These are phyloP conservation scores for Dasyprocta punctata DNA, from an alignment of 2,113 vertebrate species.

Conservation along the genomic window DNA sequence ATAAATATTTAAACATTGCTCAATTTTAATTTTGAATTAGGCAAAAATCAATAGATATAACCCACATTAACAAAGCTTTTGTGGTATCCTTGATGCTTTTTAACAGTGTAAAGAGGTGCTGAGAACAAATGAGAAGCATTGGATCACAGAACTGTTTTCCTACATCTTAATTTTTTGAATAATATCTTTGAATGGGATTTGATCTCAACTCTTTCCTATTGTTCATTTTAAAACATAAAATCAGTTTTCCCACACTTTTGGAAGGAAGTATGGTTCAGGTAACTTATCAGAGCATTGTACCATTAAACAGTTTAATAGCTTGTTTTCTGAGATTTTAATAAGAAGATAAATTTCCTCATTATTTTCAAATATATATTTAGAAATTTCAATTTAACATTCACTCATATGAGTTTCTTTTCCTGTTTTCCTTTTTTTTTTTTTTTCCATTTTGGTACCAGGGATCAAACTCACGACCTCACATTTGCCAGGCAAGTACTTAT, in stretches of 20 bases:
- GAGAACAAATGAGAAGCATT: neutral
- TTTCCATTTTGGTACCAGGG: too few relatives aligned
- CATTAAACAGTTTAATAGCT: neutral
- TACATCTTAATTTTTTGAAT: neutral
- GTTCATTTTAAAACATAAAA: neutral
- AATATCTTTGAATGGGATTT: neutral
- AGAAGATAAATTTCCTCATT: neutral
- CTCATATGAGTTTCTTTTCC: neutral
- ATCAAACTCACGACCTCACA: too few relatives aligned
- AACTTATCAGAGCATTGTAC: neutral
- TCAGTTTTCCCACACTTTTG: constrained; percentile 21
- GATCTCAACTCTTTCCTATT: neutral
- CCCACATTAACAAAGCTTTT: neutral
- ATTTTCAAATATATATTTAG: constrained; percentile 26
- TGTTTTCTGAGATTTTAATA: constrained; percentile 29
- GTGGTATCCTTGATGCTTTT: neutral
- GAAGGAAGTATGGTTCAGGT: neutral
- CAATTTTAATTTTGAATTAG: neutral
- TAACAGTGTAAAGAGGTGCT: neutral
- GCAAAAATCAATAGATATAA: neutral
- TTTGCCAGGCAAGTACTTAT: too few relatives aligned
- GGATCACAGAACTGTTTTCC: neutral
- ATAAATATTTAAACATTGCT: neutral
- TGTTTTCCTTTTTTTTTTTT: too few relatives aligned
- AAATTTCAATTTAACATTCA: neutral